phyloP scores from a whole-genome alignment of 2,797 vertebrate genomes.

The Tiaroga cobitis region DNA sequence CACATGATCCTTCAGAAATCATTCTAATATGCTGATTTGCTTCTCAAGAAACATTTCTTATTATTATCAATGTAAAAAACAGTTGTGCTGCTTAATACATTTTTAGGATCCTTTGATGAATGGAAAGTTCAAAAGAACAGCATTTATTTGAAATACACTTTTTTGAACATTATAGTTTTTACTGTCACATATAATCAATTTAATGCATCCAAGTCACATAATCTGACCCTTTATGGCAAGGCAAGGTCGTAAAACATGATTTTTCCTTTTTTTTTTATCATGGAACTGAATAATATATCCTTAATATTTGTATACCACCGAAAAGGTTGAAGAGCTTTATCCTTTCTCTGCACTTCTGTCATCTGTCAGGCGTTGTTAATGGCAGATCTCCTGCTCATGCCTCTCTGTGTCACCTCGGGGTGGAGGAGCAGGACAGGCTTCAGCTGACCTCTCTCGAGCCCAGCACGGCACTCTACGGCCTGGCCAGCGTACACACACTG shows the following conservation, averaged over 20 bases:
- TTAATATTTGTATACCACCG: background rate
- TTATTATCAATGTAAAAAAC: background rate
- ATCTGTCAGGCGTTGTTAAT: slow-evolving; percentile 29
- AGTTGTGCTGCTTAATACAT: background rate
- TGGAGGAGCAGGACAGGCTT: slow-evolving; percentile 86
- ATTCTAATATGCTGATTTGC: background rate
- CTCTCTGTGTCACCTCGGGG: slow-evolving; percentile 81
- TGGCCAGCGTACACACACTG: slow-evolving; percentile 52
- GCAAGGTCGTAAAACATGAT: background rate
- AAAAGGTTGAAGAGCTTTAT: background rate
- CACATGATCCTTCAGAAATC: background rate
- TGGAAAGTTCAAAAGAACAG: background rate
- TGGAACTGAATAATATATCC: background rate
- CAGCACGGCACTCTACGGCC: slow-evolving; percentile 88
- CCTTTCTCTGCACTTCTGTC: background rate
- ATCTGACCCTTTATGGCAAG: background rate
- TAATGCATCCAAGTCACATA: background rate
- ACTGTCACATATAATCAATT: background rate
- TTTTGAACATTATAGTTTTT: background rate
- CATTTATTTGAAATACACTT: too few relatives aligned
- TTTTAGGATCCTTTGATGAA: background rate
- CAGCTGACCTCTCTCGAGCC: slow-evolving; percentile 88
- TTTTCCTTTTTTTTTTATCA: background rate
- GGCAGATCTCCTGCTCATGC: slow-evolving; percentile 58
- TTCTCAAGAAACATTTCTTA: background rate